Percentiles rank a stretch among this genome's conserved stretches.
Conservation (phyloP, 2,113 vertebrate genomes). For the Semicossyphus pulcher region DNA sequence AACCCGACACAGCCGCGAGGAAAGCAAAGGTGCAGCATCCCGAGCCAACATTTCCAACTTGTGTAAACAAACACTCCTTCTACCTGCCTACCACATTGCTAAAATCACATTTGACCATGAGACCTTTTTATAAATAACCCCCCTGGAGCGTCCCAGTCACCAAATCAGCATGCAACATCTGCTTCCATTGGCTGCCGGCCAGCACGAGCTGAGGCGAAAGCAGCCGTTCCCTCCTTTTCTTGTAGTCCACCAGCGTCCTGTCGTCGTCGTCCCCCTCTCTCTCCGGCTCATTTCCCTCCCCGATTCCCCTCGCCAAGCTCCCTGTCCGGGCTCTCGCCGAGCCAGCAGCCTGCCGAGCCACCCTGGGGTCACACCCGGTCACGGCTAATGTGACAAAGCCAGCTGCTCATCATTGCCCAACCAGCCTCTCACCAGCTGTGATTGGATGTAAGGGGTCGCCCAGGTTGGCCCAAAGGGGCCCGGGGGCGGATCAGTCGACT, state of each 20-base stretch:
- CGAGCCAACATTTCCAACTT: conserved; percentile 12
- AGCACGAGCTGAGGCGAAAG: neutral
- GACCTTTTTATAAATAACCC: conserved; percentile 48
- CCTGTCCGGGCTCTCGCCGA: conserved; percentile 26
- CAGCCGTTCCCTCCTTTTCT: conserved; percentile 3
- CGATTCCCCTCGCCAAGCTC: conserved; percentile 7
- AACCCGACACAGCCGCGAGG: neutral
- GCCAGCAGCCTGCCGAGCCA: conserved; percentile 46
- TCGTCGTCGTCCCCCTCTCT: conserved; percentile 32
- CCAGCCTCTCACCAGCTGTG: conserved; percentile 67
- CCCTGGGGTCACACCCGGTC: conserved; percentile 58
- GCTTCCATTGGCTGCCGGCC: conserved; percentile 47
- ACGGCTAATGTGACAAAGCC: conserved; percentile 72
- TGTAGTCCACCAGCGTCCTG: conserved; percentile 36
- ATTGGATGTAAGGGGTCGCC: conserved; percentile 69
- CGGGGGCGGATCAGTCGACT: conserved; percentile 7
- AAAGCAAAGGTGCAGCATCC: conserved; percentile 1
- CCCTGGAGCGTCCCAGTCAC: conserved; percentile 32
- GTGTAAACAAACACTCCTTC: conserved; percentile 35
- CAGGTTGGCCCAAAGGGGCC: conserved; percentile 18
- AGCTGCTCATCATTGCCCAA: conserved; percentile 68
- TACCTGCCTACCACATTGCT: conserved; percentile 24
- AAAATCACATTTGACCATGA: conserved; percentile 52
- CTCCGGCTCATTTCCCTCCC: conserved; percentile 55
- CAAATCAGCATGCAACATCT: conserved; percentile 68